A percentile compares a stretch with the other conserved stretches of the same genome.
These are phyloP conservation scores for Calephelis perditalis DNA, from an alignment of 2,888 invertebrate genomes.

Conservation along the genomic window DNA sequence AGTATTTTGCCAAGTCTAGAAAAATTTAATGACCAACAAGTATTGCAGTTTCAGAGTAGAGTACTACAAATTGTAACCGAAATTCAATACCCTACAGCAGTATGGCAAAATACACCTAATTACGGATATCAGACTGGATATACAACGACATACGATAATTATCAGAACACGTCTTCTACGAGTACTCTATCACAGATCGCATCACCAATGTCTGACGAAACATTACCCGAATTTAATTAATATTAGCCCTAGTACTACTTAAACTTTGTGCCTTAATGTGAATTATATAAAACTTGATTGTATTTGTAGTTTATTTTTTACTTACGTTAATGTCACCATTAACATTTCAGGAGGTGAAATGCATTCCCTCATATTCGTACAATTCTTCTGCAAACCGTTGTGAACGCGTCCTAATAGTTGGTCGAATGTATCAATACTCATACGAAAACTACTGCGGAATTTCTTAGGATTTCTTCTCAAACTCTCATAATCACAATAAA, in stretches of 20 bases:
- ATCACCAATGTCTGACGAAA: constrained; percentile 12
- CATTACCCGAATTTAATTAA: constrained; percentile 15
- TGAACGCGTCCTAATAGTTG: constrained; percentile 21
- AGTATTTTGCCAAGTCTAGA: neutral
- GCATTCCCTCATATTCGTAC: constrained; percentile 17
- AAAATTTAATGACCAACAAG: constrained; percentile 16
- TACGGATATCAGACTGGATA: constrained; percentile 21
- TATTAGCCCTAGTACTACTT: neutral
- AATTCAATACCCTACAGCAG: constrained; percentile 18
- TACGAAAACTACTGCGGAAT: constrained; percentile 19
- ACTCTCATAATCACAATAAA: constrained; percentile 23
- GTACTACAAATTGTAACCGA: constrained; percentile 19
- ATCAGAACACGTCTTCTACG: constrained; percentile 19
- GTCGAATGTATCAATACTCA: constrained; percentile 22
- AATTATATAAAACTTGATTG: neutral
- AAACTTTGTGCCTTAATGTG: no score
- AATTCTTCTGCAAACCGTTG: constrained; percentile 21
- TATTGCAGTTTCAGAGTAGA: constrained; percentile 18
- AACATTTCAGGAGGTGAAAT: constrained; percentile 23
- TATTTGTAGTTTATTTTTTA: constrained; percentile 18
- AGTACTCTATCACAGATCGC: constrained; percentile 18
- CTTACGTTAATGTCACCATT: constrained; percentile 22
- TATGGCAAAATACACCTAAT: constrained; percentile 20
- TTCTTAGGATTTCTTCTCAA: constrained; percentile 22
- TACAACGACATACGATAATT: constrained; percentile 19